phyloP scores from a whole-genome alignment of 2,888 invertebrate genomes.

The Trissoscelio sp. region DNA sequence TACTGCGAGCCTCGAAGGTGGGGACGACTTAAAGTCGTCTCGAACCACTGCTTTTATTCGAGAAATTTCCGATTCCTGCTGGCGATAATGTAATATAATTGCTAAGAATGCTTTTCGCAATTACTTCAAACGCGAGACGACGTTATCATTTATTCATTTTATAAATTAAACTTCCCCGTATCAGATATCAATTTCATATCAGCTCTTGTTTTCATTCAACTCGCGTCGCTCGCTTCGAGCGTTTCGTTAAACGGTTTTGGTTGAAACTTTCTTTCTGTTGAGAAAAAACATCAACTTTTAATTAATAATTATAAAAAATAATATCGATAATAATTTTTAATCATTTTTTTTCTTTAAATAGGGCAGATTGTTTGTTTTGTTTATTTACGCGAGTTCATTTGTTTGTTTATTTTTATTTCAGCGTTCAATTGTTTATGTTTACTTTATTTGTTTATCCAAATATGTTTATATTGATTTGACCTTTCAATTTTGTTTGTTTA shows the following conservation, averaged over 20 bases:
- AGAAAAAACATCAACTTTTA: no score
- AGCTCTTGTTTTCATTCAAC: neutral
- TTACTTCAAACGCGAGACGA: conserved; percentile 27
- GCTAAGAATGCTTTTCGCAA: conserved; percentile 51
- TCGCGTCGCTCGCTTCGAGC: neutral
- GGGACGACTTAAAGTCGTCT: conserved; percentile 35
- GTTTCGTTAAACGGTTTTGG: neutral
- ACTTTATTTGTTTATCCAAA: no score
- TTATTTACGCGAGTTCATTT: no score
- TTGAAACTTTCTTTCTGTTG: neutral
- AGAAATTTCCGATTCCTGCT: conserved; percentile 46
- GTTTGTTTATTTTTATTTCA: no score
- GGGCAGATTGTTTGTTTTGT: no score
- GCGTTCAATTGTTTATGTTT: no score
- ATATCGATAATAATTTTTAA: no score
- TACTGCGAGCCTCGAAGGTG: conserved; percentile 10
- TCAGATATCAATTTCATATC: conserved; percentile 21
- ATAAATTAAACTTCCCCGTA: conserved; percentile 31
- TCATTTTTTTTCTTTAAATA: no score
- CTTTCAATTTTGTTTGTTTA: no score
- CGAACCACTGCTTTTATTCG: conserved; percentile 19
- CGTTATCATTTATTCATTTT: conserved; percentile 46
- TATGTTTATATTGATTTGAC: no score
- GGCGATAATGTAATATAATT: conserved; percentile 55
- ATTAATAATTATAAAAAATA: no score